Base-by-base conservation (phyloP, 2,797 vertebrate genomes). In the Centropyge bicolor region DNA sequence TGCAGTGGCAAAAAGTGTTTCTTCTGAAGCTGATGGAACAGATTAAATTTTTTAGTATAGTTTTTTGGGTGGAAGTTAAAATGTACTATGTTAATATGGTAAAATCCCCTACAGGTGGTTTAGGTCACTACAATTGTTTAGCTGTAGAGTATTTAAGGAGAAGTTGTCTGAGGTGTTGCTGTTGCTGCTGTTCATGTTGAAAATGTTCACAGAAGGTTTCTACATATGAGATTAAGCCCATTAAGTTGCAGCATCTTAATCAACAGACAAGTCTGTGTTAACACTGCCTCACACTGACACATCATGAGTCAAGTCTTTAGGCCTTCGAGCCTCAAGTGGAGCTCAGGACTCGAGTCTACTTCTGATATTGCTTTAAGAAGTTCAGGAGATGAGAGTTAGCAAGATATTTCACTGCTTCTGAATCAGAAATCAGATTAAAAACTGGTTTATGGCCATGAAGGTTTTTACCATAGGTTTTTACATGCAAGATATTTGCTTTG, bases 221-320 rank as follows among this genome's bases (percentile, higher is more conserved):
- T 24, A 9, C 22, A 46, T 46, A 12, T 20, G 1, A 41, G 19
- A 16, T 54, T 45, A 4, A 3, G 16, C 16, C 9, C 40, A 5
- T 46, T 22, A 46, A 16, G 24, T 24, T 20, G 16, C 20, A 19
- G 71, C 40, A 20, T 74, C 41, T 65, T 65, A 36, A 72, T 55
- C 55, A 24, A 60, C 20, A 40, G 57, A 68, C 9, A 0, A 54
- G 16, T 54, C 65, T 24, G 17, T 22, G 13, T 31, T 31, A 31
- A 8, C 31, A 22, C 38, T 40, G n/a, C 14, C 19, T 46, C 27
- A 35, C 27, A 5, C 27, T 7, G 43, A 38, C 13, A 60, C 40
- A 59, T 41, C 38, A 41, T 10, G 11, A 40, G 38, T 40, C 57
- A 8, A 8, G 57, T 13, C 6, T 22, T 20, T 9, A 57, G 31